A percentile compares a stretch with the other conserved stretches of the same genome.
Evolutionary conservation across 2,113 vertebrate species (phyloP).

Genomic region (Suricata suricatta): DNA sequence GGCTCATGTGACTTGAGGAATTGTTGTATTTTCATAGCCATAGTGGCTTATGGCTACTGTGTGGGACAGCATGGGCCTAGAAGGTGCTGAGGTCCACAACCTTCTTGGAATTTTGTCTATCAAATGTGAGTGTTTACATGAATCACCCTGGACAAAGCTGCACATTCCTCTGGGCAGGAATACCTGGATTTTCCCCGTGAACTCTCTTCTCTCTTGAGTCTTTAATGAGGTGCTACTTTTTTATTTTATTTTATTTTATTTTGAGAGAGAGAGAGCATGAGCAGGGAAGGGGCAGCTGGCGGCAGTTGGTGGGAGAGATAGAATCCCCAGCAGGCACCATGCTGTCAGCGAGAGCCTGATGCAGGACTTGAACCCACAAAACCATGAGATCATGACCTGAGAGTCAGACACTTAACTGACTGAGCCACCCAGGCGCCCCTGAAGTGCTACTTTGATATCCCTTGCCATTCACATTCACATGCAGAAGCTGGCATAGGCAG

Average conservation of each 20-base stretch:
- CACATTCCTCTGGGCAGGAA: not conserved
- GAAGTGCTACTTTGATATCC: not conserved
- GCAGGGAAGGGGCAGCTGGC: too few species aligned
- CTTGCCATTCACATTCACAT: not conserved
- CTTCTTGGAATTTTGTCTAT: not conserved
- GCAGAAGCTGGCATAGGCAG: not conserved
- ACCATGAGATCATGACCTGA: too few species aligned
- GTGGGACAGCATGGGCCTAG: not conserved
- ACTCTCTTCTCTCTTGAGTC: not conserved
- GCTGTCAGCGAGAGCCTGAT: too few species aligned
- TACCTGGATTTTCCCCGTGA: not conserved
- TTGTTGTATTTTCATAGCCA: not conserved
- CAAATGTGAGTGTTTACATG: not conserved
- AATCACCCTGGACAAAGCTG: not conserved
- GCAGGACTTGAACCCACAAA: too few species aligned
- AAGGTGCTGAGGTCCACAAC: not conserved
- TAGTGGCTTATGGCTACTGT: not conserved
- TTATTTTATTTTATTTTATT: too few species aligned
- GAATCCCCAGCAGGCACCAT: too few species aligned
- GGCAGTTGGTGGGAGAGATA: too few species aligned
- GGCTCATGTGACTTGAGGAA: not conserved
- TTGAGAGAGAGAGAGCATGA: too few species aligned
- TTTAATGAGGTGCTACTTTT: not conserved
- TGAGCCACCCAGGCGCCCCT: too few species aligned
- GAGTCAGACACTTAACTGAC: too few species aligned